Conservation (phyloP, 2,797 vertebrate genomes). For the Odontamblyopus lacepedii region DNA sequence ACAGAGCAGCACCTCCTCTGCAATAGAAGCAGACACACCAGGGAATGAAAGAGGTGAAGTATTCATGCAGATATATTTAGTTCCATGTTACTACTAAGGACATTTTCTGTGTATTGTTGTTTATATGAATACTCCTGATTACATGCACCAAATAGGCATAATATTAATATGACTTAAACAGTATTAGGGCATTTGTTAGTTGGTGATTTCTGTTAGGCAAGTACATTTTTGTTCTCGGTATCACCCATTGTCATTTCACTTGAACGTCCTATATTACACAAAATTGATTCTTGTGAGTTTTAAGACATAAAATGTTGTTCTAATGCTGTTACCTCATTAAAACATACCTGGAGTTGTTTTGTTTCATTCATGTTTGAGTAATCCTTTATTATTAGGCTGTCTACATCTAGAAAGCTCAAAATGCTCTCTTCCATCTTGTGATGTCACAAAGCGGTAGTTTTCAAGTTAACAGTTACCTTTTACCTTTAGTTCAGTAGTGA, state of each 20-base stretch:
- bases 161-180: background rate
- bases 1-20: conserved; percentile 79
- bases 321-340: no score
- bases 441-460: no score
- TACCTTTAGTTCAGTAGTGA: no score
- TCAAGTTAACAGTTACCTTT: no score
- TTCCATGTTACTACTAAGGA: background rate
- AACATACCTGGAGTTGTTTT: no score
- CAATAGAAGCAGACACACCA: conserved; percentile 18
- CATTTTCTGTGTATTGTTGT: background rate
- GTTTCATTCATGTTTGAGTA: no score
- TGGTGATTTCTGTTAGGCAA: background rate
- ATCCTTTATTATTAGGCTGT: no score
- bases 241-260: background rate
- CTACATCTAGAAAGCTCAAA: no score
- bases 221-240: background rate
- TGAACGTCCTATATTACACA: no score
- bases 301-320: no score
- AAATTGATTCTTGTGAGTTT: no score
- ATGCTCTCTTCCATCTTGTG: no score
- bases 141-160: background rate
- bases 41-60: conserved; percentile 2
- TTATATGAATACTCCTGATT: background rate
- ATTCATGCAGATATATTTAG: conserved; percentile 5
- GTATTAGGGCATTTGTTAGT: background rate